Percentiles rank a stretch among this genome's conserved stretches.
phyloP scores from a whole-genome alignment of 2,113 vertebrate species.

The Sceloporus undulatus region DNA sequence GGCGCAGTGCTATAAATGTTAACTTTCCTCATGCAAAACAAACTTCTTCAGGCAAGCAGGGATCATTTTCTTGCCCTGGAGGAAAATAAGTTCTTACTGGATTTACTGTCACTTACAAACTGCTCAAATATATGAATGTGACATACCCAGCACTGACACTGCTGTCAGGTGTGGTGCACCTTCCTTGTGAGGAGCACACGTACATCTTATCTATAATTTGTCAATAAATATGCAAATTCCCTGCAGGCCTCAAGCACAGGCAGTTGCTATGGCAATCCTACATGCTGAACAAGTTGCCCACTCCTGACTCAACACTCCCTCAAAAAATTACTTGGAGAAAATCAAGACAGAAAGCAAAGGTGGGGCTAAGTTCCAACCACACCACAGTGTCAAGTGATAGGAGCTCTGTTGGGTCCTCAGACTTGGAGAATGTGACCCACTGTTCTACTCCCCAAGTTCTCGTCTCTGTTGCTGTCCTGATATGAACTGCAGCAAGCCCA shows the following conservation, averaged over 20 bases:
- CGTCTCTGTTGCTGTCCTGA: not conserved
- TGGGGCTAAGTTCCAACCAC: not conserved
- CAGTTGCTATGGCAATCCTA: conserved; percentile 29
- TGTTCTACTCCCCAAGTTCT: not conserved
- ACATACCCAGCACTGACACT: not conserved
- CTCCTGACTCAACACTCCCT: not conserved
- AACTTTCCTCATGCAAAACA: not conserved
- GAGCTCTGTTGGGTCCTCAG: not conserved
- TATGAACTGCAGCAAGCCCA: not conserved
- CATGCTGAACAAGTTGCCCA: not conserved
- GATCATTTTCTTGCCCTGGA: not conserved
- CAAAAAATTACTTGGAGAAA: not conserved
- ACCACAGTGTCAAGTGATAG: not conserved
- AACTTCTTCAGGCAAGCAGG: not conserved
- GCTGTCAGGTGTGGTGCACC: not conserved
- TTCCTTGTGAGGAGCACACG: not conserved
- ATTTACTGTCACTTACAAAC: not conserved
- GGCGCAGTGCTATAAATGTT: not conserved
- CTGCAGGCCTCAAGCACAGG: not conserved
- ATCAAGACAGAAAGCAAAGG: not conserved
- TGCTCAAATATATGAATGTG: conserved; percentile 11
- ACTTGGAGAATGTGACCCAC: not conserved
- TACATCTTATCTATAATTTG: conserved; percentile 8
- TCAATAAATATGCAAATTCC: conserved; percentile 39
- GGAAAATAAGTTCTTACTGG: not conserved